Conservation (phyloP, 2,888 invertebrate species). For the Torymus aiolomorphi region DNA sequence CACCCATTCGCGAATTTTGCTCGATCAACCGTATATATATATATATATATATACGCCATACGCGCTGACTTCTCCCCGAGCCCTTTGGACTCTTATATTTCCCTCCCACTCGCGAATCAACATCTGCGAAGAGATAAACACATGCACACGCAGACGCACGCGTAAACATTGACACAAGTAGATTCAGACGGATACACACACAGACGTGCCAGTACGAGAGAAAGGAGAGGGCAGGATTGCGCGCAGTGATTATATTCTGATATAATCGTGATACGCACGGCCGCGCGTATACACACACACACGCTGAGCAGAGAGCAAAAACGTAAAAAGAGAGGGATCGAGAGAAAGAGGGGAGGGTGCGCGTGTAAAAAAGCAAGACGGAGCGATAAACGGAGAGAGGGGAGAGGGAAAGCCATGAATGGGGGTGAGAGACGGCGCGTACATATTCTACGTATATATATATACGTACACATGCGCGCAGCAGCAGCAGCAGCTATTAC, state of each 20-base stretch:
- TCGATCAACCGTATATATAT: neutral
- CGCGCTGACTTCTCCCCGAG: neutral
- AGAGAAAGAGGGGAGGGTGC: neutral
- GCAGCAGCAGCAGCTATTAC: conserved; percentile 55
- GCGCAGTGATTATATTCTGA: conserved; percentile 23
- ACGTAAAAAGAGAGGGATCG: neutral
- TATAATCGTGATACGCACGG: conserved; percentile 9
- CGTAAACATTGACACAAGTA: neutral
- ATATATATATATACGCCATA: too few species aligned
- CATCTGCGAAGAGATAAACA: conserved; percentile 35
- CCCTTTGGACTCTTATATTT: neutral
- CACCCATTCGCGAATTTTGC: neutral
- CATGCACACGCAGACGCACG: conserved; percentile 9
- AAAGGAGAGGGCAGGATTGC: neutral
- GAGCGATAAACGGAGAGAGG: neutral
- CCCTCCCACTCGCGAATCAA: conserved; percentile 46
- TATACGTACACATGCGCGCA: neutral
- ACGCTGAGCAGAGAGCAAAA: neutral
- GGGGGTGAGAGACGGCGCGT: conserved; percentile 20
- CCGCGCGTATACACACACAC: neutral
- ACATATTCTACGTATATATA: too few species aligned
- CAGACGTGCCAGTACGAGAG: neutral
- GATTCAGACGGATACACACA: neutral
- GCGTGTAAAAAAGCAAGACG: conserved; percentile 12
- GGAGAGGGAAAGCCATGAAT: conserved; percentile 19